Percentiles rank a stretch among this genome's conserved stretches.
phyloP scores from a whole-genome alignment of 92 coral and sea anemone species.

The Siderastrea siderea region DNA sequence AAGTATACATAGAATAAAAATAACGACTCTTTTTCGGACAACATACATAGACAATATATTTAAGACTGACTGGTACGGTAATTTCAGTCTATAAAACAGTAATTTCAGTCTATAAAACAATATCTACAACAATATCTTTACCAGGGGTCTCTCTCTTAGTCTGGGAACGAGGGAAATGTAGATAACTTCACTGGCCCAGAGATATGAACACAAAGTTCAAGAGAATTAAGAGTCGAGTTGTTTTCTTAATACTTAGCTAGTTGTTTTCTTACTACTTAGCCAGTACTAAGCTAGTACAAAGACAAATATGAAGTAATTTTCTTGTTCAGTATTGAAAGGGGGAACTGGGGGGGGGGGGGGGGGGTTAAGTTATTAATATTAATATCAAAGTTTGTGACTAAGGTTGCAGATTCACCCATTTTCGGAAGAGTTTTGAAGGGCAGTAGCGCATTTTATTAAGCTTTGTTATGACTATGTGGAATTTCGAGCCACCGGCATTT shows the following conservation, averaged over 20 bases:
- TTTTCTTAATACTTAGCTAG: too few species aligned
- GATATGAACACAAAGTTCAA: background rate
- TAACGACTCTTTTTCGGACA: background rate
- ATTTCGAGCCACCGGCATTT: too few species aligned
- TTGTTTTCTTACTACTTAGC: too few species aligned
- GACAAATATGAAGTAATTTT: too few species aligned
- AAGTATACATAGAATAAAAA: background rate
- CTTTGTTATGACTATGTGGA: too few species aligned
- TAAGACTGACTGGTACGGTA: background rate
- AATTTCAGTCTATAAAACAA: background rate
- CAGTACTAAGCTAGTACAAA: too few species aligned
- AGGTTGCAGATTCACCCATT: background rate
- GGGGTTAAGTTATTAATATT: too few species aligned
- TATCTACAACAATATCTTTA: background rate
- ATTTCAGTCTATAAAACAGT: background rate
- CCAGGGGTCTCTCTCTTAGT: background rate
- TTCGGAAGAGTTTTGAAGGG: background rate
- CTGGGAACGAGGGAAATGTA: background rate
- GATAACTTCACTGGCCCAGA: too few species aligned
- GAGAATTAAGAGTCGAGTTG: too few species aligned
- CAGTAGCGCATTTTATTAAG: too few species aligned
- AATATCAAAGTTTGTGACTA: background rate
- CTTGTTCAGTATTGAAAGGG: too few species aligned
- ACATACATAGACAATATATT: background rate
- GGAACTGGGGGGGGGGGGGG: too few species aligned